Evolutionary conservation across 2,113 vertebrate genomes (phyloP).

Genomic region (Pseudopodoces humilis): DNA sequence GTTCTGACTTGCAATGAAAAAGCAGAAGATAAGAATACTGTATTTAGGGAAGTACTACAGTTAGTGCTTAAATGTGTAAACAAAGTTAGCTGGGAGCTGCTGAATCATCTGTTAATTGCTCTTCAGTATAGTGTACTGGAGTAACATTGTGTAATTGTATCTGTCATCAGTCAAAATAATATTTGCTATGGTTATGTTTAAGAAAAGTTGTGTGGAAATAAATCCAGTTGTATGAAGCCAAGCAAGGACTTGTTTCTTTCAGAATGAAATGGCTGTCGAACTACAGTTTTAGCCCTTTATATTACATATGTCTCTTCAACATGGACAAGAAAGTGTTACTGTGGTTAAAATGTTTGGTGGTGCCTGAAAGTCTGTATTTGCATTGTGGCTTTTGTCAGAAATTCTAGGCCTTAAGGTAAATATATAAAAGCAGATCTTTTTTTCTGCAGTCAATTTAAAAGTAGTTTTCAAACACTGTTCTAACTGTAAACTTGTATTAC

Average conservation of each 20-base stretch:
- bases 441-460: not conserved
- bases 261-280: not conserved
- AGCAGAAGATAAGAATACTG: not conserved
- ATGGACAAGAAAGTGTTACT: not conserved
- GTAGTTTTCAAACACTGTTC: not conserved
- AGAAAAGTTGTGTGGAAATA: not conserved
- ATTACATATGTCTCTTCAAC: not conserved
- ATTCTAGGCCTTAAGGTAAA: not conserved
- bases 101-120: not conserved
- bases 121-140: not conserved
- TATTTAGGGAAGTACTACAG: not conserved
- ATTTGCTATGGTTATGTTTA: not conserved
- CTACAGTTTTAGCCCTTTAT: not conserved
- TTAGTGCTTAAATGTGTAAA: not conserved
- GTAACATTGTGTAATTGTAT: not conserved
- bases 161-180: not conserved
- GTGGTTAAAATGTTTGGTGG: not conserved
- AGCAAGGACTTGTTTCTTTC: not conserved
- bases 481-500: not conserved
- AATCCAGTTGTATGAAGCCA: not conserved
- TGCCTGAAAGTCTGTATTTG: not conserved
- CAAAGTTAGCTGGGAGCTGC: not conserved
- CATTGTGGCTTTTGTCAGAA: not conserved
- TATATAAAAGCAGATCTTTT: not conserved
- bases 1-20: not conserved